Conservation (phyloP, 2,888 invertebrate species). For the Taenaris catops region DNA sequence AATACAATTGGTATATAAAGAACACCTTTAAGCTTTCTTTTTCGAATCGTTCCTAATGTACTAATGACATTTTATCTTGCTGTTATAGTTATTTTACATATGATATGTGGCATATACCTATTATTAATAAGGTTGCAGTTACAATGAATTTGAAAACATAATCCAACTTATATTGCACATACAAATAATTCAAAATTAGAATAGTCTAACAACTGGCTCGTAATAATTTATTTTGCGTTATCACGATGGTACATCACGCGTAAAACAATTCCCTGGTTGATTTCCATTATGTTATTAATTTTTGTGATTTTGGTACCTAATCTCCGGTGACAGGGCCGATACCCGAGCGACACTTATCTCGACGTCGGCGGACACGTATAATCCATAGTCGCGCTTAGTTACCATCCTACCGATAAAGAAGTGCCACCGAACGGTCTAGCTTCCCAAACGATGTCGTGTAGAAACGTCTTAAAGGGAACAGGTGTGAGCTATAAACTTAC, state of each 20-base stretch:
- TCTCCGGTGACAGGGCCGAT: slow-evolving; percentile 65
- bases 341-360: slow-evolving; percentile 73
- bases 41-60: too few relatives aligned
- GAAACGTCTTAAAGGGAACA: too few relatives aligned
- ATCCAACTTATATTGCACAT: background rate
- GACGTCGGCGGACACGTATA: slow-evolving; percentile 75
- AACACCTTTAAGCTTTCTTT: too few relatives aligned
- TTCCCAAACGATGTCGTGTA: too few relatives aligned
- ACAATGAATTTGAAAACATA: background rate
- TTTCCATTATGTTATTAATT: slow-evolving; percentile 74
- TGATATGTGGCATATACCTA: too few relatives aligned
- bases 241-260: slow-evolving; percentile 45
- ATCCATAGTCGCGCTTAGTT: slow-evolving; percentile 80
- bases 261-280: slow-evolving; percentile 57
- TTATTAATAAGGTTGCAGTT: too few relatives aligned
- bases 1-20: too few relatives aligned
- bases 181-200: slow-evolving; percentile 2
- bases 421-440: too few relatives aligned
- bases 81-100: too few relatives aligned
- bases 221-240: slow-evolving; percentile 20
- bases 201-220: slow-evolving; percentile 16
- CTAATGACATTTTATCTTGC: too few relatives aligned
- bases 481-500: too few relatives aligned
- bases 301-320: slow-evolving; percentile 71
- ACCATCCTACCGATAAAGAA: too few relatives aligned